Evolutionary conservation across 2,797 vertebrate genomes (phyloP).

Genomic region (Tapera naevia): DNA sequence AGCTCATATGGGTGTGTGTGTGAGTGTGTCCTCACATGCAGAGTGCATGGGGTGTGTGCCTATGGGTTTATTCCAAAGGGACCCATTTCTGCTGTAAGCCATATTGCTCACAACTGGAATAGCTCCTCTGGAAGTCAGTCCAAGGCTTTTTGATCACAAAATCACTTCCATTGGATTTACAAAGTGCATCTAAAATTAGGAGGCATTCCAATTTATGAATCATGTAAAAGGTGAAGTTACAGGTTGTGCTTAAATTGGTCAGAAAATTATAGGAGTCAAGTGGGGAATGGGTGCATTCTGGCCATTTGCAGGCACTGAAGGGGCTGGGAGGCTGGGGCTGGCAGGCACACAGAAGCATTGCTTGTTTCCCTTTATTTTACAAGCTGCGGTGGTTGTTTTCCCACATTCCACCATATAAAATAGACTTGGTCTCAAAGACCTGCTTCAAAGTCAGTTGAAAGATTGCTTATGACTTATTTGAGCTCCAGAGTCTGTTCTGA

Average conservation of each 20-base stretch:
- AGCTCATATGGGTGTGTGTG: accelerated
- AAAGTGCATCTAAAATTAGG: constrained; percentile 33
- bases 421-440: constrained; percentile 9
- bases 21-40: neutral
- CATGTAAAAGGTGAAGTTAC: constrained; percentile 29
- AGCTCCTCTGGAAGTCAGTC: neutral
- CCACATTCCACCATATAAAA: constrained; percentile 34
- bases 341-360: neutral
- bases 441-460: constrained; percentile 38
- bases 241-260: neutral
- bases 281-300: neutral
- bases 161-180: constrained; percentile 31
- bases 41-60: neutral
- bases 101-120: neutral
- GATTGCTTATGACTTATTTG: constrained; percentile 16
- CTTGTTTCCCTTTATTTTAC: constrained; percentile 1
- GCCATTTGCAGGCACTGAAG: neutral
- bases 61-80: neutral
- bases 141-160: neutral
- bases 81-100: neutral
- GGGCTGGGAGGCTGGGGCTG: neutral
- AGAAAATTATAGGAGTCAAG: constrained; percentile 41
- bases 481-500: neutral
- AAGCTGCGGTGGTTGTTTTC: constrained; percentile 28
- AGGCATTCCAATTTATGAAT: neutral